These are phyloP conservation scores for Ophion obscuratus DNA, from an alignment of 2,888 invertebrate species.

Conservation along the genomic window DNA sequence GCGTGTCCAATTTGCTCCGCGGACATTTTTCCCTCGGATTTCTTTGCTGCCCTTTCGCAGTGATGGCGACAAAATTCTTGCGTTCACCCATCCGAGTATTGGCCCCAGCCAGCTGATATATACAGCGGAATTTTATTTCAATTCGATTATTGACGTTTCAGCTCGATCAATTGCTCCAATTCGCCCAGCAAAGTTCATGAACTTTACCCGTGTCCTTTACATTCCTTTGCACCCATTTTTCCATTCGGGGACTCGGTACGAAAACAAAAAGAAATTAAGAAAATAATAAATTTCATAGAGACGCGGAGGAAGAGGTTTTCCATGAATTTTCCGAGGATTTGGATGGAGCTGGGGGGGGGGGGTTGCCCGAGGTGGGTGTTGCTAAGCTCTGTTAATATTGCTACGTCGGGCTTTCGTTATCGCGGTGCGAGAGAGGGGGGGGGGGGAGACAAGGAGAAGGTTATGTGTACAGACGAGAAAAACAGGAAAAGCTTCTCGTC, in stretches of 20 bases:
- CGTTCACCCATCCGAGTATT: not conserved
- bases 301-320: no score
- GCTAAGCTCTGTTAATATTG: not conserved
- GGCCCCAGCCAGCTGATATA: no score
- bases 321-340: not conserved
- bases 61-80: not conserved
- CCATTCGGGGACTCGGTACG: no score
- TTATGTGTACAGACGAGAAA: conserved; percentile 10
- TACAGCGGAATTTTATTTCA: not conserved
- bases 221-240: not conserved
- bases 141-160: not conserved
- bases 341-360: not conserved
- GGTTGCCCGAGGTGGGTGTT: not conserved
- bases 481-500: conserved; percentile 53
- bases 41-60: not conserved
- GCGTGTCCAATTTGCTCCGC: conserved; percentile 22
- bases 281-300: no score
- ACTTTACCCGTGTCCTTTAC: not conserved
- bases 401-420: not conserved
- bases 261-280: no score
- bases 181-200: not conserved
- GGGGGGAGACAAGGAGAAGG: not conserved
- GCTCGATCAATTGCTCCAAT: not conserved
- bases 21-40: not conserved
- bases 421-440: not conserved